Percentiles rank a stretch among this genome's conserved stretches.
Conservation (phyloP, 2,113 vertebrate genomes). For the Hippoglossus stenolepis region DNA sequence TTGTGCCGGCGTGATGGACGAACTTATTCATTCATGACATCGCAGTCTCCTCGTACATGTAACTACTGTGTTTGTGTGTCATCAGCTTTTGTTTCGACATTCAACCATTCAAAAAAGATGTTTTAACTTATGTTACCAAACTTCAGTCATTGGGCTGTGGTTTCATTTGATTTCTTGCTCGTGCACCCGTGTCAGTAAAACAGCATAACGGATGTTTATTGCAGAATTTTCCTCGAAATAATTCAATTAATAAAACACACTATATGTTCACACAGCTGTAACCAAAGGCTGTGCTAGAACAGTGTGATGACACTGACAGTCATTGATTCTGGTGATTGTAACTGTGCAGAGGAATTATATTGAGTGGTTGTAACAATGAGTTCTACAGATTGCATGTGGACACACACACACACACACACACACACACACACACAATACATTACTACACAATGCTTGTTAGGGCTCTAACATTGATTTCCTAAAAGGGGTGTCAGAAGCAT, state of each 20-base stretch:
- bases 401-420: too few species aligned
- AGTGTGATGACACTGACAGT: not conserved
- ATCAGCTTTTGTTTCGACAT: conserved; percentile 13
- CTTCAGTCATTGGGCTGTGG: conserved; percentile 16
- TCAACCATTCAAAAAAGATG: conserved; percentile 30
- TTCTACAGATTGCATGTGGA: conserved; percentile 1
- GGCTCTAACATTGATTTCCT: not conserved
- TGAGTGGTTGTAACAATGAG: conserved; percentile 9
- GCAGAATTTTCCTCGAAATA: too few species aligned
- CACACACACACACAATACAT: not conserved
- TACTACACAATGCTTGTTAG: not conserved
- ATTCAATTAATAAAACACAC: too few species aligned
- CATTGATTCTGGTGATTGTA: conserved; percentile 46
- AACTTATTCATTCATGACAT: not conserved
- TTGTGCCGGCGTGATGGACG: conserved; percentile 28
- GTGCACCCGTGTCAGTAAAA: too few species aligned
- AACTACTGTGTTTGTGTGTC: conserved; percentile 30
- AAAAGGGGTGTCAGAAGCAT: not conserved
- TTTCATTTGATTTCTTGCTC: not conserved
- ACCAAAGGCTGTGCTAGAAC: too few species aligned
- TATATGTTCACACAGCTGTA: too few species aligned
- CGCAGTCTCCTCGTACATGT: not conserved
- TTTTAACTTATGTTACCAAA: conserved; percentile 19
- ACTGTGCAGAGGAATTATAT: conserved; percentile 11
- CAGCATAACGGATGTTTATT: too few species aligned